Percentiles rank a stretch among this genome's conserved stretches.
phyloP scores from a whole-genome alignment of 2,113 vertebrate species.

The Poecile atricapillus region DNA sequence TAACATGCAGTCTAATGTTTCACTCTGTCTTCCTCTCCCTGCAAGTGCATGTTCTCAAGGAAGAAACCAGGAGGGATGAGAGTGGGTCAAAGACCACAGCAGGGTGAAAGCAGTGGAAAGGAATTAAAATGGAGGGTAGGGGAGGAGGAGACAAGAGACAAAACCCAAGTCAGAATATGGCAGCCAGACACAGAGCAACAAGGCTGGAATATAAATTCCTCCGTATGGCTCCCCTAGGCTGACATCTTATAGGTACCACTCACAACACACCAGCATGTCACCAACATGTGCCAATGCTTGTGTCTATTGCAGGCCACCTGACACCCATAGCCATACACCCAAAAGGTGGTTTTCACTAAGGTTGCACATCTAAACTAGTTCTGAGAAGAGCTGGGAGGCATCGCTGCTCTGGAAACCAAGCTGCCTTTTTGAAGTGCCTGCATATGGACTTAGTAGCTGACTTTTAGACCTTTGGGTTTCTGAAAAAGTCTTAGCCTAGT shows the following conservation, averaged over 20 bases:
- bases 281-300: background rate
- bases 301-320: background rate
- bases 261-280: background rate
- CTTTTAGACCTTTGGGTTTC: background rate
- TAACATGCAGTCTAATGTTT: slow-evolving; percentile 66
- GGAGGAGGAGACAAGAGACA: background rate
- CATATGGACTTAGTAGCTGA: background rate
- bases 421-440: background rate
- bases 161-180: slow-evolving; percentile 37
- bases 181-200: background rate
- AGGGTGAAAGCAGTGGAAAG: slow-evolving; percentile 29
- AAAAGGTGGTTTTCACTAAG: background rate
- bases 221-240: background rate
- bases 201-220: slow-evolving; percentile 25
- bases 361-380: background rate
- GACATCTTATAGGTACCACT: background rate
- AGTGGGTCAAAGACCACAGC: slow-evolving; percentile 16
- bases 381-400: background rate
- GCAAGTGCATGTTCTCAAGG: slow-evolving; percentile 26
- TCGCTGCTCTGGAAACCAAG: background rate
- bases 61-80: slow-evolving; percentile 40
- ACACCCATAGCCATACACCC: background rate
- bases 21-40: slow-evolving; percentile 55
- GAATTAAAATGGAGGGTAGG: slow-evolving; percentile 43
- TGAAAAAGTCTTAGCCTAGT: background rate